phyloP scores from a whole-genome alignment of 1,140 invertebrate species.

The Heliconius melpomene region DNA sequence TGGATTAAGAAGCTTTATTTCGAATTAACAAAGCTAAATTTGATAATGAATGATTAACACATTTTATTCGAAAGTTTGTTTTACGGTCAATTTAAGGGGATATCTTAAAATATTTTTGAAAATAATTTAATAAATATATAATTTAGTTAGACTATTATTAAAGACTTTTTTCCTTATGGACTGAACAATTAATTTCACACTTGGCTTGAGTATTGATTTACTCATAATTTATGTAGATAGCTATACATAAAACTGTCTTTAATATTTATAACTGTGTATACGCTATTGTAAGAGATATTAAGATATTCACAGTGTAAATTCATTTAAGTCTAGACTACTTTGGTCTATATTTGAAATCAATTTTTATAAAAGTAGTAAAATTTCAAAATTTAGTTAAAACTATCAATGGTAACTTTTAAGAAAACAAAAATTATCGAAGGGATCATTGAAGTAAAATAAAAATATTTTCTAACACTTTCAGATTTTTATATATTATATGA shows the following conservation, averaged over 20 bases:
- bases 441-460: too few relatives aligned
- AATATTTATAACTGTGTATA: background rate
- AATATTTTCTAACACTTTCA: too few relatives aligned
- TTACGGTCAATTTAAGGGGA: background rate
- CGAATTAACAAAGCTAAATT: background rate
- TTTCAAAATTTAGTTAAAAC: too few relatives aligned
- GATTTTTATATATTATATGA: too few relatives aligned
- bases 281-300: background rate
- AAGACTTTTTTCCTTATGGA: background rate
- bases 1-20: background rate
- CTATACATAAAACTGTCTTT: background rate
- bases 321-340: too few relatives aligned
- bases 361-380: background rate
- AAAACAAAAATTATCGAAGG: too few relatives aligned
- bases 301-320: too few relatives aligned
- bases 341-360: background rate
- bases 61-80: background rate
- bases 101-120: background rate
- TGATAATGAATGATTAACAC: background rate
- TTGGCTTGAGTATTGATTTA: slow-evolving; percentile 3
- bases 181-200: slow-evolving; percentile 6
- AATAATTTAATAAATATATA: background rate
- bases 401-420: too few relatives aligned
- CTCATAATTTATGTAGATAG: background rate
- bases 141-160: background rate